Base-by-base conservation (phyloP, 2,113 vertebrate species). In the Trinectes maculatus region DNA sequence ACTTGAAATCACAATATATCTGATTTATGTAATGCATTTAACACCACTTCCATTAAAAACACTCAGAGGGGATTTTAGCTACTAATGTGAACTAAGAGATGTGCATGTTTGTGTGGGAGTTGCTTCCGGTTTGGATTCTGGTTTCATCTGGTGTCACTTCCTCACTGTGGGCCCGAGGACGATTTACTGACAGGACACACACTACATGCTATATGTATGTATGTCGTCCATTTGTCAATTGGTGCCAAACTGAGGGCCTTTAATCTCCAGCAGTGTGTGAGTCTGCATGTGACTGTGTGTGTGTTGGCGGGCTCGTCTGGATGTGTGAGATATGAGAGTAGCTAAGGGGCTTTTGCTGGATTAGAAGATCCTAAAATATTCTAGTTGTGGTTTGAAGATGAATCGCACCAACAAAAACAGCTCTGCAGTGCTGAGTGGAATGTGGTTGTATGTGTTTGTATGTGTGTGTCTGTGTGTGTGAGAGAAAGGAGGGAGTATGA, bases 351-450 rank as follows among this genome's bases (percentile, higher is more conserved):
- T 40, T 29, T 76, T 80, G 74, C 57, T 71, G 83, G 86, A 89
- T 89, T 89, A 87, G 64, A 86, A 57, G 76, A 60, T 81, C 84
- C 80, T 66, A 84, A 81, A 83, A 89, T 88, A 89, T 80, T 83
- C 31, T 1, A 31, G 81, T 74, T 77, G 75, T 73, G 56, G 65
- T 80, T 80, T 79, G 73, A 64, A 85, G 65, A 89, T 86, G 84
- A 87, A 72, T 89, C 88, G 83, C 64, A 19, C 22, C 28, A 33
- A 67, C 58, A 56, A 69, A 83, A 83, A 86, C 72, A 69, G 70
- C 52, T 55, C 42, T 13, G 36, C 48, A 7, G 43, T 39, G 49
- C 56, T 40, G 29, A 59, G 36, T 47, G 29, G 36, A 26, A n/a
- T n/a, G n/a, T n/a, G n/a, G 21, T 29, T 49, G 33, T 26, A 26